phyloP scores from a whole-genome alignment of 2,113 vertebrate species.

The Martes martes region DNA sequence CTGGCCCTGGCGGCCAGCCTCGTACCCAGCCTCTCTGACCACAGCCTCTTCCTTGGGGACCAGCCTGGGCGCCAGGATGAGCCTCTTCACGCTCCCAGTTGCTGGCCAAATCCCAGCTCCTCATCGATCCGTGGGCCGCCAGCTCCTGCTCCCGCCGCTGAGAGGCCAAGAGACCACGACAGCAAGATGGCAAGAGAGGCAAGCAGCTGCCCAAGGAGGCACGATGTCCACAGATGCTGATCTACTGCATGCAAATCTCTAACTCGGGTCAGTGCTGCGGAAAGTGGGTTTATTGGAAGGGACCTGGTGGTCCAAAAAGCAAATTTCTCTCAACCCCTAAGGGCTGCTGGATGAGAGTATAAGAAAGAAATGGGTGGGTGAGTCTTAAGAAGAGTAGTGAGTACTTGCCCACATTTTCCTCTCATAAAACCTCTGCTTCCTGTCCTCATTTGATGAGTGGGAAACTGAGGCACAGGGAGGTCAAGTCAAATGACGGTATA shows the following conservation, averaged over 20 bases:
- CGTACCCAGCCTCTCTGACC: neutral
- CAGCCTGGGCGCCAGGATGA: neutral
- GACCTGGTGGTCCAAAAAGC: neutral
- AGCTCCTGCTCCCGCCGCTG: neutral
- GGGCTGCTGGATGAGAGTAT: neutral
- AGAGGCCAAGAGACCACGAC: neutral
- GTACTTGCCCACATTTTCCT: neutral
- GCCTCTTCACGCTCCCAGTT: accelerated
- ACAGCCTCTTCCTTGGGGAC: neutral
- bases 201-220: neutral
- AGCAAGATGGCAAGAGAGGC: neutral
- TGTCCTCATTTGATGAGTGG: neutral
- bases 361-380: neutral
- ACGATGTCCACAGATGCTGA: neutral
- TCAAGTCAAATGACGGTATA: neutral
- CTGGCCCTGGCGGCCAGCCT: neutral
- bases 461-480: neutral
- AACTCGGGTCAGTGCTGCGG: neutral
- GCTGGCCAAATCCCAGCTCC: neutral
- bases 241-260: neutral
- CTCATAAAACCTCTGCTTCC: neutral
- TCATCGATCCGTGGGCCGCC: neutral
- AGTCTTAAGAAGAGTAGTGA: neutral
- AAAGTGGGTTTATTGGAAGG: neutral
- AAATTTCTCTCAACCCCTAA: neutral